Base-by-base conservation (phyloP, 2,113 vertebrate genomes). In the Columba janthina region DNA sequence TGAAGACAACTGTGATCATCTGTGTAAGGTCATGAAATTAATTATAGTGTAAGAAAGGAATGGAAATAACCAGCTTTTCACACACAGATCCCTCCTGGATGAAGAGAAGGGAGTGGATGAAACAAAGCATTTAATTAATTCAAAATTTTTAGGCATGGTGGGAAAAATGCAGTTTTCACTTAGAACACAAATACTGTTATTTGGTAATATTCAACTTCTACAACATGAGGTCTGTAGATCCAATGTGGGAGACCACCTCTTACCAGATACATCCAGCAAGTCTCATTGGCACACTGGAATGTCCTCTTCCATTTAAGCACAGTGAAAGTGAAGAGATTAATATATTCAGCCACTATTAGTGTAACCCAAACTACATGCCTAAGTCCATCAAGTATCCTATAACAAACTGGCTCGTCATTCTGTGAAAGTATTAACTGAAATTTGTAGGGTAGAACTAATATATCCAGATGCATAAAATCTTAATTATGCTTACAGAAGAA, bases 401-500 rank as follows among this genome's bases (percentile, higher is more conserved):
- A 36, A 89, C 78, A 61, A 89, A 95, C 15, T 21, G 24, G 86
- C 25, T 78, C 48, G n/a, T 64, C 65, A 46, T 76, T 81, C 71
- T 78, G 28, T 60, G 66, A 32, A 84, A 86, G 34, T 42, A 93
- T 72, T 82, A 92, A 57, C 31, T 82, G 79, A 79, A 90, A 93
- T 84, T 78, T 88, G 72, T 64, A 79, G 31, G 25, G 51, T 36
- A 88, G 61, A 96, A 70, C 28, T 60, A 72, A 81, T 79, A 85
- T 1, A 93, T 34, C 21, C 65, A 94, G n/a, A 57, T 42, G 51
- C 50, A 91, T 58, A 94, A 95, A 93, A 91, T 69, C 86, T 81
- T 81, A 78, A 84, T 90, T 89, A 69, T 74, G 54, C 48, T 85
- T 91, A 84, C 69, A 70, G 57, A 94, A 94, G 81, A 92, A 95